Evolutionary conservation across 1,140 invertebrate genomes (phyloP).

Genomic region (Drosophila athabasca): DNA sequence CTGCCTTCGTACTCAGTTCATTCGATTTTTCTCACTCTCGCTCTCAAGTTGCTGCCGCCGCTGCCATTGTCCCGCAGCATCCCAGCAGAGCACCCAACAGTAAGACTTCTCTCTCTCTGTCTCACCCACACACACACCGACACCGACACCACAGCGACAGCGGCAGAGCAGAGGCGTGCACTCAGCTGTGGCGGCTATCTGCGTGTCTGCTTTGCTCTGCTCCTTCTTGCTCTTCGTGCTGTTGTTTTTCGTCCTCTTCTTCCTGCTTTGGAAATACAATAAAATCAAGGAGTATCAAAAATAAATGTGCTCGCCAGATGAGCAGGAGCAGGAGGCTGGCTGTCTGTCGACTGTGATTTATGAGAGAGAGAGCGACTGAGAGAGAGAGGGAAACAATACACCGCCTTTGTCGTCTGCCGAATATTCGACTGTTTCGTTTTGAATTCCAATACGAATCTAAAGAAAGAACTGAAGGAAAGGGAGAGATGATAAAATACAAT

Average conservation of each 20-base stretch:
- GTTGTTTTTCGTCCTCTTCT: too few species aligned
- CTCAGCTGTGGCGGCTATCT: conserved; percentile 21
- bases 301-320: conserved; percentile 58
- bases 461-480: too few species aligned
- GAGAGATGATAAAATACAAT: too few species aligned
- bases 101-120: conserved; percentile 23
- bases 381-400: conserved; percentile 29
- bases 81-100: conserved; percentile 14
- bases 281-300: conserved; percentile 26
- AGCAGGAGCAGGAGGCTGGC: conserved; percentile 6
- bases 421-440: too few species aligned
- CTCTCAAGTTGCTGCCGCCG: neutral
- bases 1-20: conserved; percentile 57
- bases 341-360: too few species aligned
- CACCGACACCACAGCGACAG: too few species aligned
- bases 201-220: conserved; percentile 43
- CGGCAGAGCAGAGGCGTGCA: neutral
- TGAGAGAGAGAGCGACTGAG: too few species aligned
- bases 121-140: conserved; percentile 12
- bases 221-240: too few species aligned
- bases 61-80: too few species aligned
- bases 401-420: conserved; percentile 9
- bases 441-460: too few species aligned
- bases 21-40: conserved; percentile 68
- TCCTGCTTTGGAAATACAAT: conserved; percentile 32